These are phyloP conservation scores for Andrena haemorrhoa DNA, from an alignment of 2,888 invertebrate genomes.

Conservation along the genomic window DNA sequence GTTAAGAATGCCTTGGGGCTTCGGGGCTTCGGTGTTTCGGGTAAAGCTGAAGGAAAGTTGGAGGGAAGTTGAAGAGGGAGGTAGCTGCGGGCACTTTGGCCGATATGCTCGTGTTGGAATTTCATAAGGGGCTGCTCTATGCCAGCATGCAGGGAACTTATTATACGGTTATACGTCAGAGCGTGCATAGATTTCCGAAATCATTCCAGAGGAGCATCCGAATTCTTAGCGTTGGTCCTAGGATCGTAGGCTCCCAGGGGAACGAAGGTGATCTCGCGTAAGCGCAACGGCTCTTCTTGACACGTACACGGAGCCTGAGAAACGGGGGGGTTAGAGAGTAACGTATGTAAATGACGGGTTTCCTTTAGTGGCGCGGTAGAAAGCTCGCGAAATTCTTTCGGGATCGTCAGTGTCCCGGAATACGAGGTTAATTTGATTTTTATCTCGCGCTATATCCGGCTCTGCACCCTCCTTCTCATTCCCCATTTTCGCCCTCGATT, in stretches of 20 bases:
- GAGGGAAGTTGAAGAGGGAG: neutral
- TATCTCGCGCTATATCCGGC: constrained; percentile 76
- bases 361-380: constrained; percentile 20
- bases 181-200: neutral
- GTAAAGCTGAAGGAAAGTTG: neutral
- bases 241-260: neutral
- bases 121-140: neutral
- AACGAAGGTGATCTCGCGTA: neutral
- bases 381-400: constrained; percentile 63
- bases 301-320: neutral
- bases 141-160: neutral
- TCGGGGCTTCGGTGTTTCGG: neutral
- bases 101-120: neutral
- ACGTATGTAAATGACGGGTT: constrained; percentile 40
- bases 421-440: constrained; percentile 82
- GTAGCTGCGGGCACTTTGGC: neutral
- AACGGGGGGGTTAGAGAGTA: constrained; percentile 24
- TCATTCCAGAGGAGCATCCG: neutral
- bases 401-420: constrained; percentile 68
- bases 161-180: neutral
- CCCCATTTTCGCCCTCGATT: constrained; percentile 29
- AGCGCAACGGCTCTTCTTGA: neutral
- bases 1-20: neutral
- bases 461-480: constrained; percentile 22
- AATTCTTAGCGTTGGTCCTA: too few species aligned